Conservation (phyloP, 2,888 invertebrate genomes). For the Caenorhabditis imperialis region DNA sequence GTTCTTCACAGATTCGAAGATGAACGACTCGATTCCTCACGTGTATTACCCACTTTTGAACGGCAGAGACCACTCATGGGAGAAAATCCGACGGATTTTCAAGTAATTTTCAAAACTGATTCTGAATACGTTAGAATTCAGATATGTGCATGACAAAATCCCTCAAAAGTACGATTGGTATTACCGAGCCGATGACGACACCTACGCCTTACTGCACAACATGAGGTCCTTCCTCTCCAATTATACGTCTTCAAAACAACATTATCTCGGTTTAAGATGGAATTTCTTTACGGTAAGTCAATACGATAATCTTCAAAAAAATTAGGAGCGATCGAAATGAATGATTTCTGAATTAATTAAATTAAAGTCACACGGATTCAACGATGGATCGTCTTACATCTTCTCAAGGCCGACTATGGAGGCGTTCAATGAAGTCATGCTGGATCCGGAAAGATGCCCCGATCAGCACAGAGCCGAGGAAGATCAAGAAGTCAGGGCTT, state of each 20-base stretch:
- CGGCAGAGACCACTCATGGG: slow-evolving; percentile 71
- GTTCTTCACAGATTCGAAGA: slow-evolving; percentile 70
- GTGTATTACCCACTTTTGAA: slow-evolving; percentile 63
- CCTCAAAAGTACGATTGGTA: slow-evolving; percentile 69
- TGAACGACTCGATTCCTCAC: slow-evolving; percentile 65
- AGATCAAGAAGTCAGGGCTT: slow-evolving; percentile 70
- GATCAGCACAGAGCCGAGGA: slow-evolving; percentile 73
- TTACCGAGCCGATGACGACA: slow-evolving; percentile 72
- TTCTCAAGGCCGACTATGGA: slow-evolving; percentile 58
- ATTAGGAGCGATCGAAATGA: too few species aligned
- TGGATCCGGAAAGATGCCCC: slow-evolving; percentile 65
- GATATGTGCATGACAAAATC: slow-evolving; percentile 59
- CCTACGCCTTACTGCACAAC: slow-evolving; percentile 70
- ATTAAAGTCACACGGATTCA: slow-evolving; percentile 67
- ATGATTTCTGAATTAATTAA: too few species aligned
- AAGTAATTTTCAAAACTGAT: slow-evolving; percentile 41
- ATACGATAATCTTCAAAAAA: neutral
- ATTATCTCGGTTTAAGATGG: slow-evolving; percentile 70
- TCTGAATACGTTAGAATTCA: slow-evolving; percentile 14
- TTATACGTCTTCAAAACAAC: slow-evolving; percentile 57
- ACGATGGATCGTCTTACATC: slow-evolving; percentile 70
- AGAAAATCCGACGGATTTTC: slow-evolving; percentile 70
- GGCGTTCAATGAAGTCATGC: slow-evolving; percentile 62
- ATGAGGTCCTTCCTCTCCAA: slow-evolving; percentile 60
- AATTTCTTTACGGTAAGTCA: slow-evolving; percentile 65